These are phyloP conservation scores for Pogonocichla stellata DNA, from an alignment of 2,113 vertebrate species.

Conservation along the genomic window DNA sequence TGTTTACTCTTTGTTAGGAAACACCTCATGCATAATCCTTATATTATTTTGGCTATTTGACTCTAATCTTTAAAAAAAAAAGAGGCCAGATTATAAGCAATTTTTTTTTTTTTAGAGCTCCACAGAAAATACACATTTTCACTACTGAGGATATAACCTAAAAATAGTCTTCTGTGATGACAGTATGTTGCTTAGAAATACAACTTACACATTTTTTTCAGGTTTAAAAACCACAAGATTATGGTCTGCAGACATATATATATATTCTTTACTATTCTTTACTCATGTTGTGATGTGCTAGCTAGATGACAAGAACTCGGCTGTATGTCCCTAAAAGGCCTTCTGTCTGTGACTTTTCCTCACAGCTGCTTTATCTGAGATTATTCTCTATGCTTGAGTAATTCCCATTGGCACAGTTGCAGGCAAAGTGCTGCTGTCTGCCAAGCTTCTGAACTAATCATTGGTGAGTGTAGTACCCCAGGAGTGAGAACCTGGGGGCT, in stretches of 20 bases:
- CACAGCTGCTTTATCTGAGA: constrained; percentile 1
- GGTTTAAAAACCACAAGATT: background rate
- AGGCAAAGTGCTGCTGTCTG: constrained; percentile 30
- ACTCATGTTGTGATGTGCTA: background rate
- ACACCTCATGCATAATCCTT: background rate
- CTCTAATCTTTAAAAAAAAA: background rate
- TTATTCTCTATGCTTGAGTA: constrained; percentile 36
- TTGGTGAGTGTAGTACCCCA: constrained; percentile 36
- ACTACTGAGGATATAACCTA: background rate
- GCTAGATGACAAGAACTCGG: background rate
- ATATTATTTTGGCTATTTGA: background rate
- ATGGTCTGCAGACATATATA: background rate
- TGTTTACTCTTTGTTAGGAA: background rate
- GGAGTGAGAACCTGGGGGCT: constrained; percentile 45
- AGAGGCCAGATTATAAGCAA: background rate
- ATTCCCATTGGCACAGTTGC: constrained; percentile 43
- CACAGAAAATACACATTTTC: background rate
- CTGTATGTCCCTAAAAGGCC: background rate
- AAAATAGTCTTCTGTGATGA: background rate
- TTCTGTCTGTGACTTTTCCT: constrained; percentile 40
- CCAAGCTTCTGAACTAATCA: constrained; percentile 60
- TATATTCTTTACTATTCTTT: background rate
- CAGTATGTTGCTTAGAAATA: background rate
- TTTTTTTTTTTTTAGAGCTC: background rate
- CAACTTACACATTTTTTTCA: background rate